These are phyloP conservation scores for Valencia hispanica DNA, from an alignment of 2,797 vertebrate genomes.

Conservation along the genomic window DNA sequence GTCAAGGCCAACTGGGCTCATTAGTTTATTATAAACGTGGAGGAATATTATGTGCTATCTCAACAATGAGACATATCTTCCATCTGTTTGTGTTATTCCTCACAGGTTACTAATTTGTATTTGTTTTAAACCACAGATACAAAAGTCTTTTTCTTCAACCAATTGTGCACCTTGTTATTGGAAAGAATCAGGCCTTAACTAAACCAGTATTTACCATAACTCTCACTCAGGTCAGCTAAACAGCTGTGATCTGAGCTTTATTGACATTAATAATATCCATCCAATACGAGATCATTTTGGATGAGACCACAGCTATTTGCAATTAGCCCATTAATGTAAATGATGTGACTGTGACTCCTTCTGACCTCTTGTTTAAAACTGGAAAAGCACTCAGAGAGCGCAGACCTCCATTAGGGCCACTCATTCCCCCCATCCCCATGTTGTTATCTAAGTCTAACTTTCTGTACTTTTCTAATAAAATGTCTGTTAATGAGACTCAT, in stretches of 20 bases:
- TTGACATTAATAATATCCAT: background rate
- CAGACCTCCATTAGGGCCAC: too few relatives aligned
- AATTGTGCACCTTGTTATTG: background rate
- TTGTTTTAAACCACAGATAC: background rate
- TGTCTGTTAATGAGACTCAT: too few relatives aligned
- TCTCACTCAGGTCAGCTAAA: constrained; percentile 3
- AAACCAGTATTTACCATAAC: background rate
- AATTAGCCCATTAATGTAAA: background rate
- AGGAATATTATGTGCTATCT: background rate
- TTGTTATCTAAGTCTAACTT: too few relatives aligned
- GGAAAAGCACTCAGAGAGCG: too few relatives aligned
- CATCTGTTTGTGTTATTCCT: background rate
- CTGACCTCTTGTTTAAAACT: background rate
- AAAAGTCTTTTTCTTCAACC: background rate
- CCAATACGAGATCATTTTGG: background rate
- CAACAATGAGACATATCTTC: background rate
- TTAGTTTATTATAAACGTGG: background rate
- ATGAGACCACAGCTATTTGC: background rate
- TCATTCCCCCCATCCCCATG: too few relatives aligned
- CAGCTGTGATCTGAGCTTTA: background rate
- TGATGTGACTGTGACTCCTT: background rate
- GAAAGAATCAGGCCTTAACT: background rate
- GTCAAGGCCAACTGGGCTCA: background rate
- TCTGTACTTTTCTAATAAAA: too few relatives aligned
- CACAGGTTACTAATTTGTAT: background rate